These are phyloP conservation scores for Oryzaephilus surinamensis DNA, from an alignment of 1,140 invertebrate species.

Conservation along the genomic window DNA sequence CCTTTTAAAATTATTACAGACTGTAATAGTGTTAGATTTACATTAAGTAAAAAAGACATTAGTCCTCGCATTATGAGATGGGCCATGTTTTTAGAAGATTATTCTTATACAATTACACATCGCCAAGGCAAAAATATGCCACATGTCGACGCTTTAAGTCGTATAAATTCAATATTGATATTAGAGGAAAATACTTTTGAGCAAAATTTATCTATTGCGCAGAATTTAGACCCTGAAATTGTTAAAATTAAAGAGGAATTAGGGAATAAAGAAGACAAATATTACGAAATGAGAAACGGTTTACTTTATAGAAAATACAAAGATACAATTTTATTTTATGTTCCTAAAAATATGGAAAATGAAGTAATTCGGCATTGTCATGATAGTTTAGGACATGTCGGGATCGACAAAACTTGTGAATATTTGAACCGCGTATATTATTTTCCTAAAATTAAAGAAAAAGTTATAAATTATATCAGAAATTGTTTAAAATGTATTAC, in stretches of 20 bases:
- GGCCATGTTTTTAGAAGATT: constrained; percentile 17
- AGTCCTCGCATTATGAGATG: constrained; percentile 20
- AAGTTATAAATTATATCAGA: constrained; percentile 15
- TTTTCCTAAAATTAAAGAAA: constrained; percentile 26
- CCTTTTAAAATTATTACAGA: constrained; percentile 34
- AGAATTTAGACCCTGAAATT: constrained; percentile 1
- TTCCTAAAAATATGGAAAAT: background rate
- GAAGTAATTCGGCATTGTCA: background rate
- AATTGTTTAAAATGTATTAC: constrained; percentile 27
- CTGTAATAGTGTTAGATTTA: constrained; percentile 22
- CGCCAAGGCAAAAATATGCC: constrained; percentile 17
- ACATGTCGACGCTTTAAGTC: background rate
- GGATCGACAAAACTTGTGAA: background rate
- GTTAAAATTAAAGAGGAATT: background rate
- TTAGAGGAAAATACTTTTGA: background rate
- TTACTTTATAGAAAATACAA: background rate
- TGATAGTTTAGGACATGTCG: background rate
- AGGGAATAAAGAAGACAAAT: background rate
- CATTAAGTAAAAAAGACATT: constrained; percentile 19
- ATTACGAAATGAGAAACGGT: background rate
- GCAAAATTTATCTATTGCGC: background rate
- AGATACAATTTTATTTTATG: background rate
- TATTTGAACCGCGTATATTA: constrained; percentile 17
- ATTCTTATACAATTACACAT: constrained; percentile 23
- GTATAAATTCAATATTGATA: background rate